Percentiles rank a stretch among this genome's conserved stretches.
These are phyloP conservation scores for Iselma pallidipennis DNA, from an alignment of 2,888 invertebrate species.

Conservation along the genomic window DNA sequence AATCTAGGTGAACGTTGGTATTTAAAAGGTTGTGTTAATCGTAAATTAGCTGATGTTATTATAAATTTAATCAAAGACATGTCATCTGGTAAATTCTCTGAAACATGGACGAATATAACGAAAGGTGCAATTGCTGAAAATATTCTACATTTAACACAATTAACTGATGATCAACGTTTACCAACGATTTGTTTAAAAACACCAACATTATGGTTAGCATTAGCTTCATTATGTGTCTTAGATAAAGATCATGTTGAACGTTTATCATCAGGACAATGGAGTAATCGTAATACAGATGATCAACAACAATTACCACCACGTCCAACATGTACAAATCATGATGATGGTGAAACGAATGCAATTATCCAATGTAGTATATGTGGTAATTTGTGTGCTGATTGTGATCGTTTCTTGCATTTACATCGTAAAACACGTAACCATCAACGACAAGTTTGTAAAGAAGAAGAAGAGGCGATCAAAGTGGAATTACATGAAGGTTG, in stretches of 20 bases:
- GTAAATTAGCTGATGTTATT: constrained; percentile 86
- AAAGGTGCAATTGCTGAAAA: constrained; percentile 88
- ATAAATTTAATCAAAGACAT: constrained; percentile 88
- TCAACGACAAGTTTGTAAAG: constrained; percentile 88
- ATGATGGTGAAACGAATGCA: constrained; percentile 91
- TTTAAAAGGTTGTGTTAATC: constrained; percentile 80
- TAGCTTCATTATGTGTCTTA: constrained; percentile 91
- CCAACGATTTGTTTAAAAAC: constrained; percentile 80
- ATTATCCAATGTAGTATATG: constrained; percentile 91
- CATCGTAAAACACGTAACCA: constrained; percentile 85
- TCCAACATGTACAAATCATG: constrained; percentile 93
- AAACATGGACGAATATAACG: constrained; percentile 84
- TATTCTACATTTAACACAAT: constrained; percentile 79
- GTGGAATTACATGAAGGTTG: constrained; percentile 98
- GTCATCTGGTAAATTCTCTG: constrained; percentile 84
- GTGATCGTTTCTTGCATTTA: constrained; percentile 93
- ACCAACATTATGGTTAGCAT: constrained; percentile 87
- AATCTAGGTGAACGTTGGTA: constrained; percentile 73
- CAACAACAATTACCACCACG: constrained; percentile 62
- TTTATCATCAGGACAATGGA: constrained; percentile 79
- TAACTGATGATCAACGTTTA: constrained; percentile 74
- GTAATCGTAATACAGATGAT: constrained; percentile 57
- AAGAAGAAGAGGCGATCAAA: constrained; percentile 93
- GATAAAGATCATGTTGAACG: constrained; percentile 89
- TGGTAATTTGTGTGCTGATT: constrained; percentile 93